Conservation (phyloP, 2,888 invertebrate species). For the Caenorhabditis panamensis region DNA sequence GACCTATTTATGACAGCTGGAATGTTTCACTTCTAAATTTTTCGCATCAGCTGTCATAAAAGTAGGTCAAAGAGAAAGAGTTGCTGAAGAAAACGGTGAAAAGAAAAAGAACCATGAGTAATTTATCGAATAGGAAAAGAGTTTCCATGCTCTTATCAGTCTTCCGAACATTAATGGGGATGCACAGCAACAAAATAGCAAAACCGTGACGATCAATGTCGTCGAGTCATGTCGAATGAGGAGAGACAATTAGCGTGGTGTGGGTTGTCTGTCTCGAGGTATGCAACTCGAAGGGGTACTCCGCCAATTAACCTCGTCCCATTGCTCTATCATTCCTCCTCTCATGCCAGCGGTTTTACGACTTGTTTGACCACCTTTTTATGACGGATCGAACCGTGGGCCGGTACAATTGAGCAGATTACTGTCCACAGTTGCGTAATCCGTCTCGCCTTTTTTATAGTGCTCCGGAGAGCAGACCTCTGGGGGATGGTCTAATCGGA, state of each 20-base stretch:
- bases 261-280: no score
- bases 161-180: no score
- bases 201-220: background rate
- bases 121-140: background rate
- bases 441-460: constrained; percentile 14
- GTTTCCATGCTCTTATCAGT: constrained; percentile 1
- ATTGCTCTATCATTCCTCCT: constrained; percentile 9
- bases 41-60: no score
- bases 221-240: background rate
- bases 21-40: no score
- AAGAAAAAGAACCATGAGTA: background rate
- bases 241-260: no score
- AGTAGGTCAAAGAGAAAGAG: no score
- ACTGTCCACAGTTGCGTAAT: constrained; percentile 28
- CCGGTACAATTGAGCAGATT: constrained; percentile 26
- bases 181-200: background rate
- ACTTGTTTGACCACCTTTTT: constrained; percentile 52
- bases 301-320: constrained; percentile 31
- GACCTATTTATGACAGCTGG: no score
- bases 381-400: constrained; percentile 38
- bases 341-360: constrained; percentile 45
- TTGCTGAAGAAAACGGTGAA: no score
- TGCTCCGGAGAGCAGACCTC: constrained; percentile 4
- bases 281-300: background rate
- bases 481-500: background rate